Evolutionary conservation across 1,140 invertebrate species (phyloP), one percentile per base, ranked within the genome.

Genomic region (Battus philenor): DNA sequence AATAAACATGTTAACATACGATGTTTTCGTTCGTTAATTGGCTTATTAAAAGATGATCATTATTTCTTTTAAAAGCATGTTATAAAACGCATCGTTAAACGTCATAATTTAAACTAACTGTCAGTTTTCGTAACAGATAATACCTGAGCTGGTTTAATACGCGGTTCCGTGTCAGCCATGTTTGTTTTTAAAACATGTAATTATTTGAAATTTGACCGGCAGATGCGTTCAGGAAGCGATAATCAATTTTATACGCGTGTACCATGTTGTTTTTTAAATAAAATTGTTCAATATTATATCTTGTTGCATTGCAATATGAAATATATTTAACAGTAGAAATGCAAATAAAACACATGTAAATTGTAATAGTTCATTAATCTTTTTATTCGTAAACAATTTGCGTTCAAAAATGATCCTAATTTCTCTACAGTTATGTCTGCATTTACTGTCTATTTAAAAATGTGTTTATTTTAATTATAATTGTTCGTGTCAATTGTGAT

Each of bases 131-230:
- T 65, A 60, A 71, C 66, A 69, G 72, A 74, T 74, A 75, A 74
- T 57, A 32, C 38, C 29, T 61, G 54, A 60, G 63, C 60, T 58
- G 53, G 44, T 36, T 62, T 78, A 78, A 81, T 76, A 59, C 70
- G 53, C 27, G 62, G 65, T 54, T 68, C 50, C 50, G 38, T 71
- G 64, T 66, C 69, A 68, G 61, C 68, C 61, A 57, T 76, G 71
- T 81, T 72, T 78, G 72, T 75, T 73, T 80, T 76, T 69, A 57
- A 71, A 76, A 78, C 66, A 63, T 67, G 69, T 79, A 72, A 79
- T 82, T 82, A 82, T 77, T 82, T 60, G 79, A 82, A 82, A 78
- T 78, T 78, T 48, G 71, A 75, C 78, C 61, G 63, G 75, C 77
- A 82, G 75, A 82, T 79, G 75, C 68, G 70, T 72, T 63, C 61